Base-by-base conservation (phyloP, 2,797 vertebrate species). In the Anas bahamensis region DNA sequence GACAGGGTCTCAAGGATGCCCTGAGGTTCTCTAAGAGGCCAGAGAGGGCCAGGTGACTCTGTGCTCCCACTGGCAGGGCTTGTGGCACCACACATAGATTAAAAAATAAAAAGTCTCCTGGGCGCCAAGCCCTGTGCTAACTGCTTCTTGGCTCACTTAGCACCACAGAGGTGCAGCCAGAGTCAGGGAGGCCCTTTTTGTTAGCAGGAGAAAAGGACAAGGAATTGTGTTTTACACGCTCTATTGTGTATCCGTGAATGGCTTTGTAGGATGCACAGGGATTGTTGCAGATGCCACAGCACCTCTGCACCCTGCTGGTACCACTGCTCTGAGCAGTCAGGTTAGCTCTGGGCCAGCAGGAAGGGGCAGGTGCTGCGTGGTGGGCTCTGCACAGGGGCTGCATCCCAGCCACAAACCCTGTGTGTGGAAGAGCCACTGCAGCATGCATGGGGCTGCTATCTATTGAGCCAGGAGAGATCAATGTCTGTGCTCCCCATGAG, bases 231-330 rank as follows among this genome's bases (percentile, higher is more conserved):
- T 92, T 73, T 37, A 57, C 88, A 60, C 0, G 1, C 35, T 90
- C 69, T 44, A 28, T 83, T 85, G 90, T 78, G 66, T 48, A 7
- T 12, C 79, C 13, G 29, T 80, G 88, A 95, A 93, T 74, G 86
- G 75, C 74, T 68, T 57, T 13, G 61, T 3, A 1, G 52, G 4
- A 82, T 17, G 48, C 71, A 17, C 41, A 3, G 26, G 73, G 17
- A 39, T 79, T 87, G 86, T 52, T 74, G 42, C 22, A 55, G 59
- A 35, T 4, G 2, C 41, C 52, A 60, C 52, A 56, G n/a, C 12
- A 0, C n/a, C 66, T 55, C n/a, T 52, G 4, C 28, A 16, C 28
- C 76, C 72, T 26, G 4, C 28, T 11, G 66, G 61, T 72, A 37
- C 55, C 57, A n/a, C 31, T 7, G 0, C 57, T 39, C 26, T 7